Evolutionary conservation across 2,888 invertebrate genomes (phyloP).

Genomic region (Palloptera scutellata): DNA sequence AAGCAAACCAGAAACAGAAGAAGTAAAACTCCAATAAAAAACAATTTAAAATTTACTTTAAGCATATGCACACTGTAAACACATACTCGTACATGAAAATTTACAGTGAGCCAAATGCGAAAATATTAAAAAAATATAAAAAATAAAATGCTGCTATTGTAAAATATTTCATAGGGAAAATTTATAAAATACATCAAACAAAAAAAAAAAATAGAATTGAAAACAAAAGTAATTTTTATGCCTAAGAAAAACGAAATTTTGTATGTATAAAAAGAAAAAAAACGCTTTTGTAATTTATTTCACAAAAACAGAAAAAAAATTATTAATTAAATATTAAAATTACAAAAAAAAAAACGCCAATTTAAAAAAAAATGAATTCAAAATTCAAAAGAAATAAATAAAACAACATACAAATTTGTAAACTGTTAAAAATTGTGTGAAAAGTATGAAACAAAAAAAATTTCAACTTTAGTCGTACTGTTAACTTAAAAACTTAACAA

Average conservation of each 20-base stretch:
- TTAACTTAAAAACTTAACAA: constrained; percentile 50
- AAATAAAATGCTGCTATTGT: constrained; percentile 48
- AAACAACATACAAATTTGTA: constrained; percentile 27
- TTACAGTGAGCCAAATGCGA: background rate
- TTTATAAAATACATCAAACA: constrained; percentile 22
- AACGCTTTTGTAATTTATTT: constrained; percentile 61
- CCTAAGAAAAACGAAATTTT: constrained; percentile 20
- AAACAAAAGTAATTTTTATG: constrained; percentile 30
- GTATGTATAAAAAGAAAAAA: constrained; percentile 22
- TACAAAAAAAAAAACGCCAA: constrained; percentile 54
- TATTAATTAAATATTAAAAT: constrained; percentile 44
- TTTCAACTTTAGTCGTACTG: constrained; percentile 55
- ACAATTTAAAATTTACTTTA: too few species aligned
- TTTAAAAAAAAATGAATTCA: constrained; percentile 42
- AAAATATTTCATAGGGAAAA: constrained; percentile 47
- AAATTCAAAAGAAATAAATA: constrained; percentile 33
- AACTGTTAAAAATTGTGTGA: background rate
- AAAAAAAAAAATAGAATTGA: constrained; percentile 27
- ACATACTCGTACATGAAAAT: too few species aligned
- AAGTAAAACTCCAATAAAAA: constrained; percentile 40
- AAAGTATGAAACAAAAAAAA: constrained; percentile 32
- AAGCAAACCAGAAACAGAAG: constrained; percentile 18
- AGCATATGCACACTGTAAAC: too few species aligned
- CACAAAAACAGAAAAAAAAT: constrained; percentile 45
- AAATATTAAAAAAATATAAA: constrained; percentile 27